Evolutionary conservation across 1,140 invertebrate species (phyloP).

Genomic region (Drusus annulatus): DNA sequence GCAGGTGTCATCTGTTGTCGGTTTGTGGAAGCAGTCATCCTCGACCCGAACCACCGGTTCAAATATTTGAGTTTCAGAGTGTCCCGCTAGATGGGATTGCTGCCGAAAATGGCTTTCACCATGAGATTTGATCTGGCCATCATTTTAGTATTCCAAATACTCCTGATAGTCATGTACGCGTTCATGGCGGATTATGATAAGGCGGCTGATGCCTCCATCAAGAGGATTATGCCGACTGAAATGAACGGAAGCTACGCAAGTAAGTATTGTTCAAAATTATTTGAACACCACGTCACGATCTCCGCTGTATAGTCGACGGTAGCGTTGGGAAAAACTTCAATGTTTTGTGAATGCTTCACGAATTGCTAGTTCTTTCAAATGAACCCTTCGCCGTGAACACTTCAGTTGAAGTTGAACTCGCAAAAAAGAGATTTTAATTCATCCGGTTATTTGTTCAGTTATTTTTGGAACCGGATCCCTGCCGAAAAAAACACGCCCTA

Average conservation of each 20-base stretch:
- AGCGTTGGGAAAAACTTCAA: too few relatives aligned
- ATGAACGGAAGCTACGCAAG: slow-evolving; percentile 57
- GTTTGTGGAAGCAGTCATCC: neutral
- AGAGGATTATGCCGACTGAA: slow-evolving; percentile 38
- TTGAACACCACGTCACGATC: too few relatives aligned
- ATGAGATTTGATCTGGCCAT: slow-evolving; percentile 44
- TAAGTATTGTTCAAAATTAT: too few relatives aligned
- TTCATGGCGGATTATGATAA: slow-evolving; percentile 51
- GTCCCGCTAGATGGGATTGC: slow-evolving; percentile 49
- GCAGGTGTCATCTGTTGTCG: slow-evolving; percentile 19
- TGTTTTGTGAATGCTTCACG: too few relatives aligned
- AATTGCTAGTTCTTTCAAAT: too few relatives aligned
- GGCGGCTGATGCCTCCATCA: slow-evolving; percentile 42
- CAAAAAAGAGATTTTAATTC: too few relatives aligned
- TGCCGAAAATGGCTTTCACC: slow-evolving; percentile 41
- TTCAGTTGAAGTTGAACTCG: too few relatives aligned
- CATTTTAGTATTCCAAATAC: slow-evolving; percentile 50
- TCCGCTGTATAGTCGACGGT: too few relatives aligned
- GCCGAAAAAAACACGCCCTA: too few relatives aligned
- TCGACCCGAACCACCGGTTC: neutral
- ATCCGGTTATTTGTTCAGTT: too few relatives aligned
- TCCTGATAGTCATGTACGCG: slow-evolving; percentile 51
- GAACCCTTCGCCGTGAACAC: too few relatives aligned
- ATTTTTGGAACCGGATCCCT: too few relatives aligned
- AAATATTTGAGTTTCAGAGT: neutral